Evolutionary conservation across 1,140 invertebrate species (phyloP), one percentile per base, ranked within the genome.

Genomic region (Trialeurodes vaporariorum): DNA sequence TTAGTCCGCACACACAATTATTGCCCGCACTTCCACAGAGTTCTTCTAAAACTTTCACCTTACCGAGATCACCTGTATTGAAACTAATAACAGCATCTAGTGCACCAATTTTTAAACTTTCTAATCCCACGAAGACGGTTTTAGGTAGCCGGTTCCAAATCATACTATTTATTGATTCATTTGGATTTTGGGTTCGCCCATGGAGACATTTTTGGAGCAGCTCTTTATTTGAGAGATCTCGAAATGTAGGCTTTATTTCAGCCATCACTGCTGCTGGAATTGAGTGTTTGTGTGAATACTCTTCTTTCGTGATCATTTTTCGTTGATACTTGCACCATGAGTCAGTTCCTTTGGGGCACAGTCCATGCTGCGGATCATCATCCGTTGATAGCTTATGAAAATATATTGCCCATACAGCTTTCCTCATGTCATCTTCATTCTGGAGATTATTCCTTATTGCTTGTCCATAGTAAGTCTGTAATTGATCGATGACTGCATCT

Each of bases 371-470:
- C 12, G 73, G 74, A 49, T 74, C 68, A 59, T 72, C 67, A 64
- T 76, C 72, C 61, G 74, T 75, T 27, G 74, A 78, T 49, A 68
- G 68, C 23, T 73, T 71, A 65, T 78, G 75, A 70, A 73, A 72
- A 69, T 64, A 76, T 25, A 72, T 73, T 64, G 73, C 72, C 75
- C 71, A 74, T 25, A 77, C 72, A 27, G 73, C 75, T 59, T 73
- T 69, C 67, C 70, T 73, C 74, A 75, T 78, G 27, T 76, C 66
- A 66, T 76, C 69, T 59, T 72, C 66, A 68, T 71, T 74, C 69
- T 73, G 71, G 66, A 21, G 59, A 68, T 75, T 71, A 68, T 72
- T 66, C 23, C 72, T 66, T 67, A 77, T 77, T 60, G 75, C 74
- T 68, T 74, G 61, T 73, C 64, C 17, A 61, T 70, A 71, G 40